Base-by-base conservation (phyloP, 2,797 vertebrate genomes). In the Anguilla anguilla region DNA sequence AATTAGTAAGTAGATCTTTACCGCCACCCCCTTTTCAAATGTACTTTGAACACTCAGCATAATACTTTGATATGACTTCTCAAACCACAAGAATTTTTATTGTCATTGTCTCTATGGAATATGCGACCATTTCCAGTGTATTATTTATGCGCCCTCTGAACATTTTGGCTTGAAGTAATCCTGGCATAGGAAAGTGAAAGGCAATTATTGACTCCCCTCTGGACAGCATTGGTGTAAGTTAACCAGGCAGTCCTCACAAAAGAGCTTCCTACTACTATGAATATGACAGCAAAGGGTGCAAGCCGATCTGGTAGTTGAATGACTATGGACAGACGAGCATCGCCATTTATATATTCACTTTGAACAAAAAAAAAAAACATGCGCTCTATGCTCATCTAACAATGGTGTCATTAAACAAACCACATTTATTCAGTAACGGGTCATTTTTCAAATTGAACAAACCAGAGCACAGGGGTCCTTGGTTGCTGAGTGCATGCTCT, bases 51-150 rank as follows among this genome's bases (percentile, higher is more conserved):
- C 91, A 91, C 88, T 83, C 91, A 90, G 92, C 82, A 89, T 92
- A 92, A 92, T 91, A 91, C 92, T 79, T 35, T 88, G 89, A 91
- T 92, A 91, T 93, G 91, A 92, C 90, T 89, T 83, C 86, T 72
- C 88, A 91, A 87, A 91, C 88, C 86, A 90, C 28, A 85, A 89
- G 86, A 91, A 92, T 94, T 93, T 94, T 94, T 93, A 94, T 91
- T 91, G 88, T 82, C 86, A 88, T 94, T 93, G 92, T 94, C 93
- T 93, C 87, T 92, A 91, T 93, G 91, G 93, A 94, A 92, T 92
- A 94, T 91, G 90, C 93, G 90, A 87, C 85, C 88, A 89, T 86
- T 89, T 39, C 88, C 90, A 89, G 91, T 92, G 91, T 93, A 93
- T 93, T 93, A 91, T 83, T 85, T 88, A 91, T 90, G 90, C 90